phyloP scores from a whole-genome alignment of 2,113 vertebrate genomes.

The Pollachius pollachius region DNA sequence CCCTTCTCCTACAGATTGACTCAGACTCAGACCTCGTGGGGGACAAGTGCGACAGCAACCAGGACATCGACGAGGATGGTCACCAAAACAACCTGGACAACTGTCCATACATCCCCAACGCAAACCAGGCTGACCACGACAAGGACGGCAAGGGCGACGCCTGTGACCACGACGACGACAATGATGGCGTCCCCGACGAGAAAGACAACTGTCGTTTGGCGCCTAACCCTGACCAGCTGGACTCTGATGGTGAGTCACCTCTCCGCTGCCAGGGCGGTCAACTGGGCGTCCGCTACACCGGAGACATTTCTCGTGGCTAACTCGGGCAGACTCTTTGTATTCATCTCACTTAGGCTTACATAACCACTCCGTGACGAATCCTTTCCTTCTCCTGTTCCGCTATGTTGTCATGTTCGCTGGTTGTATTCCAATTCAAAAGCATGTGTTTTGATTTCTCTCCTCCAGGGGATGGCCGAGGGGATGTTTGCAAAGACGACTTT shows the following conservation, averaged over 20 bases:
- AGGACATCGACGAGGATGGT: slow-evolving; percentile 97
- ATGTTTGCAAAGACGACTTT: slow-evolving; percentile 95
- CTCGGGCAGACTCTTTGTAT: too few species aligned
- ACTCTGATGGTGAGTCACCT: slow-evolving; percentile 86
- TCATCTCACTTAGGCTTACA: too few species aligned
- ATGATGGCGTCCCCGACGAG: slow-evolving; percentile 95
- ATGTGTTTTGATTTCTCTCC: background rate
- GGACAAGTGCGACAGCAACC: slow-evolving; percentile 94
- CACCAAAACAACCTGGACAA: slow-evolving; percentile 99
- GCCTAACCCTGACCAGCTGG: slow-evolving; percentile 89
- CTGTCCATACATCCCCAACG: slow-evolving; percentile 95
- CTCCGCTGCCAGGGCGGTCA: background rate
- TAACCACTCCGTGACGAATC: background rate
- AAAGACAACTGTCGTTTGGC: slow-evolving; percentile 94
- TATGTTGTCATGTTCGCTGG: background rate
- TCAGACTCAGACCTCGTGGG: slow-evolving; percentile 94
- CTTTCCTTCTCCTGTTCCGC: background rate
- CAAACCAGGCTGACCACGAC: slow-evolving; percentile 97
- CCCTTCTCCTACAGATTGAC: slow-evolving; percentile 79
- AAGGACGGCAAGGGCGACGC: slow-evolving; percentile 97
- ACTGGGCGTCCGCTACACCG: background rate
- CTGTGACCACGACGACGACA: slow-evolving; percentile 98
- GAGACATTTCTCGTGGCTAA: background rate
- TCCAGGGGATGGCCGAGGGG: slow-evolving; percentile 91
- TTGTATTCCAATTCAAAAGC: background rate